phyloP scores from a whole-genome alignment of 1,140 invertebrate genomes.

The Catajapyx aquilonaris region DNA sequence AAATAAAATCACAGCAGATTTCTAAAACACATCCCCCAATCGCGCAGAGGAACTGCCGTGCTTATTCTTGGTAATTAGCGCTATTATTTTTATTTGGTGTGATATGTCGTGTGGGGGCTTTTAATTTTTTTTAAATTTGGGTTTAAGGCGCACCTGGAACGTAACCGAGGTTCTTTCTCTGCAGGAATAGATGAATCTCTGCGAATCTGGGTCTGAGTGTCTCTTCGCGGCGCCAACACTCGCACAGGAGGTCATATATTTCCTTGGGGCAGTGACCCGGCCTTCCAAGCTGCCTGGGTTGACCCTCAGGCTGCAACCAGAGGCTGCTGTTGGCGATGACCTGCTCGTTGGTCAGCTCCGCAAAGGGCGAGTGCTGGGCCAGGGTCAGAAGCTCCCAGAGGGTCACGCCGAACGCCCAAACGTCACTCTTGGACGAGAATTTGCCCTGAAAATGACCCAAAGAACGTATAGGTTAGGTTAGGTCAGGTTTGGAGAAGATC shows the following conservation, averaged over 20 bases:
- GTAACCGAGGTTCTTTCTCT: constrained; percentile 39
- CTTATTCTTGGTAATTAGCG: too few relatives aligned
- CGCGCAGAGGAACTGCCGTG: too few relatives aligned
- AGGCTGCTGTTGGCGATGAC: constrained; percentile 49
- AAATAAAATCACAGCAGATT: too few relatives aligned
- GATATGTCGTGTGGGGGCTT: too few relatives aligned
- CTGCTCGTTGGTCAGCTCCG: constrained; percentile 49
- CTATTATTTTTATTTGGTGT: too few relatives aligned
- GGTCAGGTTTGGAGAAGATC: too few relatives aligned
- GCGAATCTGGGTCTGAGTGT: constrained; percentile 44
- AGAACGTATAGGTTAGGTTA: constrained; percentile 3
- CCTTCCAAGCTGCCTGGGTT: constrained; percentile 21
- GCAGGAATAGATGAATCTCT: constrained; percentile 50
- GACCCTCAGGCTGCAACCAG: constrained; percentile 33
- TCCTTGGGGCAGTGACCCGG: constrained; percentile 38
- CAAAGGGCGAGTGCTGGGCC: constrained; percentile 46
- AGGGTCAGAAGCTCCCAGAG: constrained; percentile 56
- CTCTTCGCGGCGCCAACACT: constrained; percentile 48
- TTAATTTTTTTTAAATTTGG: too few relatives aligned
- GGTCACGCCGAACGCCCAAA: constrained; percentile 58
- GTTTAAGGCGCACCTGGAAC: too few relatives aligned
- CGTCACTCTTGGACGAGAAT: constrained; percentile 44
- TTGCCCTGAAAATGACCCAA: constrained; percentile 33
- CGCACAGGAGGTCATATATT: constrained; percentile 49
- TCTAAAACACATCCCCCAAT: too few relatives aligned